Conservation (phyloP, 1,140 invertebrate species). For the Scaptodrosophila lebanonensis region DNA sequence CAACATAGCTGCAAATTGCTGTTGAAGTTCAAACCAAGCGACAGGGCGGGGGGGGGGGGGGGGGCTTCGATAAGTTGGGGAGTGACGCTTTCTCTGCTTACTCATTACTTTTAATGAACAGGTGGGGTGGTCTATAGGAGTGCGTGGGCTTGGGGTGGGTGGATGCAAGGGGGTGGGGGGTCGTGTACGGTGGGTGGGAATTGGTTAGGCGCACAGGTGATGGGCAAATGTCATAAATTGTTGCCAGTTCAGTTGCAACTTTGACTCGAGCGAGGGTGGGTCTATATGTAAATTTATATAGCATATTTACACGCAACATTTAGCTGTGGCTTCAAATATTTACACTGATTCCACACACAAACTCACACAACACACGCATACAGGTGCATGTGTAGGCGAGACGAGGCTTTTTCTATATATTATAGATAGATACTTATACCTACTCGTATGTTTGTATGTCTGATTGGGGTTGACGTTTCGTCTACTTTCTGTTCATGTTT, state of each 20-base stretch:
- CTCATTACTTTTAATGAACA: constrained; percentile 68
- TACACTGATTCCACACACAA: constrained; percentile 51
- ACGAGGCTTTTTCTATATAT: too few relatives aligned
- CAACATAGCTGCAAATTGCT: constrained; percentile 2
- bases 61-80: not conserved
- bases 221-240: constrained; percentile 67
- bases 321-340: constrained; percentile 69
- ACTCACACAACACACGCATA: not conserved
- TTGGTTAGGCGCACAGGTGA: constrained; percentile 17
- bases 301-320: constrained; percentile 73
- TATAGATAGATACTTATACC: too few relatives aligned
- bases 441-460: too few relatives aligned
- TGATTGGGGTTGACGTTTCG: too few relatives aligned
- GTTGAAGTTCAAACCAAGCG: not conserved
- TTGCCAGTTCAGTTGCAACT: constrained; percentile 5
- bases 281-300: constrained; percentile 59
- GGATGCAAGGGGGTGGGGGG: not conserved
- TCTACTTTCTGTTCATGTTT: too few relatives aligned
- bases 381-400: constrained; percentile 36
- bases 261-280: not conserved
- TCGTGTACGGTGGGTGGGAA: too few relatives aligned
- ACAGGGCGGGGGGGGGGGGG: not conserved
- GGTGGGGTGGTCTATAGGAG: constrained; percentile 9
- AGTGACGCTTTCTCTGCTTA: constrained; percentile 32
- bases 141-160: not conserved